Base-by-base conservation (phyloP, 2,797 vertebrate species). In the Platyrinchus mystaceus region DNA sequence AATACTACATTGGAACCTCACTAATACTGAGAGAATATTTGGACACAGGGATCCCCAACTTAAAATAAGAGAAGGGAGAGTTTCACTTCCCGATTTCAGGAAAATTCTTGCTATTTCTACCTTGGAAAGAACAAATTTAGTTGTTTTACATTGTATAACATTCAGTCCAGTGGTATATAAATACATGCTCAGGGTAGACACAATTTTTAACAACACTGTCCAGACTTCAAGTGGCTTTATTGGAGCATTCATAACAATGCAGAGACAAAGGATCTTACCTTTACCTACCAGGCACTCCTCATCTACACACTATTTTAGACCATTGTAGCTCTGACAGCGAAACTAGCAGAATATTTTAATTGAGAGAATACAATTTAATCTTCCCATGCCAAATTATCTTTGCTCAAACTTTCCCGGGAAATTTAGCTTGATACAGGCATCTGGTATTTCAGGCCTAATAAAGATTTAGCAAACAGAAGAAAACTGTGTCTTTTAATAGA, bases 41-140 rank as follows among this genome's bases (percentile, higher is more conserved):
- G 24, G 53, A 62, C 11, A 13, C 0, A 0, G 16, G 5, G 22
- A 36, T 56, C n/a, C 23, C n/a, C 26, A 53, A 4, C 10, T 4
- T 49, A 67, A 50, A 62, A 27, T 37, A 64, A 77, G 20, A 78
- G 19, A 71, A 87, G 2, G 22, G 7, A 52, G 15, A 50, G 17
- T 59, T 49, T 79, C 52, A 10, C 37, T 64, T 55, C 37, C 21
- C 20, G 53, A 19, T 47, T 79, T 8, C 20, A 37, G 41, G n/a
- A 66, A 89, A 66, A 4, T 17, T 69, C 17, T 16, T 71, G 8
- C 20, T 69, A 7, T 84, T 50, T 92, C 24, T 59, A 47, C 30
- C 14, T 76, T 2, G 0, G 18, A 79, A 81, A 68, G 39, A 69
- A 24, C 1, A 89, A 59, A 86, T 60, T 10, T 28, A 44, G 7